Base-by-base conservation (phyloP, 2,797 vertebrate species). In the Phrynocephalus guinanensis region DNA sequence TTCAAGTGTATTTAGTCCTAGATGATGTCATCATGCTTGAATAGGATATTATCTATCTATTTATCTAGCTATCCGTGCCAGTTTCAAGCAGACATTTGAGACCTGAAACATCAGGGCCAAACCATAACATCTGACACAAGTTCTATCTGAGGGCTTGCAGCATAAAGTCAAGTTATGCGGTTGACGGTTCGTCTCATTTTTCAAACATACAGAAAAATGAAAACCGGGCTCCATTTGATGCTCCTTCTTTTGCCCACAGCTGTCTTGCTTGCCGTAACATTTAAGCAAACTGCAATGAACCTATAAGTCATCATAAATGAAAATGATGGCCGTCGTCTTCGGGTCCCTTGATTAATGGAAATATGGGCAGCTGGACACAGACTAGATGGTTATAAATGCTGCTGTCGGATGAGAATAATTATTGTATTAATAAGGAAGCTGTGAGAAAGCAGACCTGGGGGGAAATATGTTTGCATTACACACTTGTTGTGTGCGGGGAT, bases 381-480 rank as follows among this genome's bases (percentile, higher is more conserved):
- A 95, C 94, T 96, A 95, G 96, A 96, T 96, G 95, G 96, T 96
- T 96, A 96, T 95, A 96, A 96, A 97, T 96, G 95, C 93, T 89
- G 93, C 96, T 97, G 96, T 96, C 96, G 95, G 94, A 94, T 94
- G 92, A 96, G 96, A 96, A 96, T 97, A 96, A 96, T 97, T 96
- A 96, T 96, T 96, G 94, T 95, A 96, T 97, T 96, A 96, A 96
- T 96, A 96, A 95, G 95, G 94, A 93, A 95, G 91, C 85, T 71
- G 91, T 91, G 93, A 66, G 10, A 93, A 93, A 87, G 44, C 82
- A 86, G 93, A 89, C 90, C 83, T 82, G 80, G 88, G 52, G 66
- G 77, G 90, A 90, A 93, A 88, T 85, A 90, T 89, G 85, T 93
- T 82, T 86, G 92, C 93, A 94, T 93, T 91, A 81, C 87, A 82